Evolutionary conservation across 2,113 vertebrate species (phyloP), one percentile per base, ranked within the genome.

Genomic region (Maccullochella peelii): DNA sequence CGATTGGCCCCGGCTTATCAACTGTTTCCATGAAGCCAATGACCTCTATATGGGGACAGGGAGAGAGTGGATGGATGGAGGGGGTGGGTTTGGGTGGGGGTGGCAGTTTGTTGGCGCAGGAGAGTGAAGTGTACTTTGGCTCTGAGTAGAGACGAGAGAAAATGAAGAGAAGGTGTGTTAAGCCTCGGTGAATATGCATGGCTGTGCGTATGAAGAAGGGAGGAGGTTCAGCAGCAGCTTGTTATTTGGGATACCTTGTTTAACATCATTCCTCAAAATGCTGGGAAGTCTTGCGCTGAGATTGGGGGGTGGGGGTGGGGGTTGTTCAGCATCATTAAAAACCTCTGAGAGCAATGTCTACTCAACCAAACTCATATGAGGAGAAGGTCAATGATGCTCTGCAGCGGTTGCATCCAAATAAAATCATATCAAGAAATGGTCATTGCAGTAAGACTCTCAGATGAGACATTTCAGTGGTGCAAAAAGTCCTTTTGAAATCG

Each of bases 11-110:
- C 18, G 25, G 75, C 90, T 92, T 91, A 87, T 94, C 83, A 90
- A 90, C 83, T 92, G 87, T 93, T 94, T 94, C 94, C 92, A 90
- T 91, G 88, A 81, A 84, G 89, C 86, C 72, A 52, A 1, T 93
- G 92, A 93, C 91, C 92, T 89, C 89, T 83, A 84, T 85, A 79
- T 85, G 66, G 90, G 88, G 83, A 86, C 86, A 88, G 44, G 66
- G 63, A n/a, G 50, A 49, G 57, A 33, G 33, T 33, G 33, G 33
- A 33, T 33, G 33, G 61, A 44, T 59, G 69, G 59, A 49, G 69
- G n/a, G 72, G 65, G 73, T 14, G n/a, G 47, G 52, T 54, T 78
- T 52, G 44, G 73, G 44, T 25, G 50, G 80, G 61, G 78, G 47
- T 54, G 20, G 77, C 33, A 82, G 50, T 82, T 81, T 77, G 55